These are phyloP conservation scores for Anarrhichthys ocellatus DNA, from an alignment of 2,113 vertebrate species.

Conservation along the genomic window DNA sequence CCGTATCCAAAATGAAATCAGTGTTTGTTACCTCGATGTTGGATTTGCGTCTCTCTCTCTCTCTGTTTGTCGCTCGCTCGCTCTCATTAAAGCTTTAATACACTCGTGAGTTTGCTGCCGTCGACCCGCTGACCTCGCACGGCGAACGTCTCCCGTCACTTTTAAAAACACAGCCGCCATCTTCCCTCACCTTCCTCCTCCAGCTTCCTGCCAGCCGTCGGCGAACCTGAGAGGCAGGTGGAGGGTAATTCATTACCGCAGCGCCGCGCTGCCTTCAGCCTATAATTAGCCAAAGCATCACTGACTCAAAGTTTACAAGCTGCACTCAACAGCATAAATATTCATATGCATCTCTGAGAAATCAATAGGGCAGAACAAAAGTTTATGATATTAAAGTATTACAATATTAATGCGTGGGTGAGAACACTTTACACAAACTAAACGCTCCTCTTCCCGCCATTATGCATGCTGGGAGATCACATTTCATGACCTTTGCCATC, in stretches of 20 bases:
- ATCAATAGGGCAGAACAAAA: constrained; percentile 77
- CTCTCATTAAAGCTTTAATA: constrained; percentile 50
- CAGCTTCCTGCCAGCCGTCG: background rate
- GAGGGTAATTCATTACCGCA: constrained; percentile 57
- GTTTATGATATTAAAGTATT: constrained; percentile 74
- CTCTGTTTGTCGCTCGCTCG: background rate
- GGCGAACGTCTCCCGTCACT: constrained; percentile 5
- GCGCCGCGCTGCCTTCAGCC: constrained; percentile 31
- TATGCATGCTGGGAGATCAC: constrained; percentile 66
- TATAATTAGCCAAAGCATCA: constrained; percentile 63
- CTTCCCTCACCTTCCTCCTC: constrained; percentile 1
- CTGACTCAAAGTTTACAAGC: constrained; percentile 67
- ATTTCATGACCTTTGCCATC: constrained; percentile 74
- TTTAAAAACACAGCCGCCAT: constrained; percentile 11
- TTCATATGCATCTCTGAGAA: constrained; percentile 69
- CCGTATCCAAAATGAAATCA: background rate
- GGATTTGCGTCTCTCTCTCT: background rate
- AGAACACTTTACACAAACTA: constrained; percentile 54
- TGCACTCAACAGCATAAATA: constrained; percentile 66
- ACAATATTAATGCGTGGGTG: constrained; percentile 69
- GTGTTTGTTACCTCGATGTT: background rate
- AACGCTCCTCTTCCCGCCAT: constrained; percentile 40
- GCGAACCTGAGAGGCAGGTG: constrained; percentile 61
- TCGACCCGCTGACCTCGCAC: constrained; percentile 10
- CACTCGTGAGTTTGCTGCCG: constrained; percentile 13